Evolutionary conservation across 2,888 invertebrate species (phyloP).

Genomic region (Napeogenes sylphis): DNA sequence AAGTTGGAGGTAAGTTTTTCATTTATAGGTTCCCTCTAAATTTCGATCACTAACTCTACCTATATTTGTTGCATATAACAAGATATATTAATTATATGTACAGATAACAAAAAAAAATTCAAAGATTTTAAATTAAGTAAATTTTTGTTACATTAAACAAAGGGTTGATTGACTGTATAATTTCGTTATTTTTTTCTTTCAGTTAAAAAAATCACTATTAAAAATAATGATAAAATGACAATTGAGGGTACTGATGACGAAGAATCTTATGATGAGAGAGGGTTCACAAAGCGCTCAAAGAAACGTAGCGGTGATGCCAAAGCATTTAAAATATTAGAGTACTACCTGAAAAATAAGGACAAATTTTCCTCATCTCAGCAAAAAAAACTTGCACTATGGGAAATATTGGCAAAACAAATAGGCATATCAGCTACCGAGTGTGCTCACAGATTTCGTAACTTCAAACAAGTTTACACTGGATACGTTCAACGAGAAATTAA

Average conservation of each 20-base stretch:
- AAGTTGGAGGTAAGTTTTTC: slow-evolving; percentile 47
- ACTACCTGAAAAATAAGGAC: slow-evolving; percentile 62
- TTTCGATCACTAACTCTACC: too few relatives aligned
- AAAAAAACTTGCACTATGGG: slow-evolving; percentile 58
- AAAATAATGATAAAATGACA: slow-evolving; percentile 34
- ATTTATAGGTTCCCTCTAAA: too few relatives aligned
- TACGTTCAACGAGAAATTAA: slow-evolving; percentile 63
- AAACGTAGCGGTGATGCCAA: slow-evolving; percentile 47
- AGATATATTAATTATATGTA: too few relatives aligned
- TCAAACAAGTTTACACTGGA: slow-evolving; percentile 61
- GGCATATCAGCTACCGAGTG: slow-evolving; percentile 57
- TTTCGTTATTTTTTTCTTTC: slow-evolving; percentile 30
- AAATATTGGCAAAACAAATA: slow-evolving; percentile 50
- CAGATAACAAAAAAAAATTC: too few relatives aligned
- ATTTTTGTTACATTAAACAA: neutral
- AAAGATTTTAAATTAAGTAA: slow-evolving; percentile 7
- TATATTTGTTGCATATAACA: too few relatives aligned
- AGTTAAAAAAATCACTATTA: slow-evolving; percentile 56
- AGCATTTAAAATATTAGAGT: slow-evolving; percentile 63
- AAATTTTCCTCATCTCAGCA: slow-evolving; percentile 51
- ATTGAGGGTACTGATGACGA: slow-evolving; percentile 48
- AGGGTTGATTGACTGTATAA: too few relatives aligned
- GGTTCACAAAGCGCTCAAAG: slow-evolving; percentile 46
- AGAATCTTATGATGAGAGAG: slow-evolving; percentile 47
- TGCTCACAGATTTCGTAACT: slow-evolving; percentile 59